Evolutionary conservation across 2,113 vertebrate species (phyloP).

Genomic region (Paracanthobrama guichenoti): DNA sequence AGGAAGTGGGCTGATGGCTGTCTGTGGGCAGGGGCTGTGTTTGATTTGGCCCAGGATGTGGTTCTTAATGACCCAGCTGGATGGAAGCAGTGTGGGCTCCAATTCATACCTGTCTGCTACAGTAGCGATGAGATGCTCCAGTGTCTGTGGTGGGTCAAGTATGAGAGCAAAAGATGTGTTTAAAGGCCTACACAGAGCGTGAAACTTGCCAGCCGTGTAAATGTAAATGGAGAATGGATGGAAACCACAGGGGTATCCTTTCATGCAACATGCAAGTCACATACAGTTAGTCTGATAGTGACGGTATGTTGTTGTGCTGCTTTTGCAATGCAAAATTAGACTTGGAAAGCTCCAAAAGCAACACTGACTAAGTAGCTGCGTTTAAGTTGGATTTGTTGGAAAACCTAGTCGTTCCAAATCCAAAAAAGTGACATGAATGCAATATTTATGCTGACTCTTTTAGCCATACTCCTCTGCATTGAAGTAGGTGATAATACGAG

Average conservation of each 20-base stretch:
- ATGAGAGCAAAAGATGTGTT: constrained; percentile 23
- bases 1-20: constrained; percentile 7
- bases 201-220: neutral
- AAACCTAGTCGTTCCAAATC: neutral
- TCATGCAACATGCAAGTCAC: constrained; percentile 11
- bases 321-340: constrained; percentile 4
- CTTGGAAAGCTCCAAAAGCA: constrained; percentile 11
- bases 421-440: neutral
- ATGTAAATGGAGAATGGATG: neutral
- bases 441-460: constrained; percentile 17
- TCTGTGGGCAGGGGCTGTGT: constrained; percentile 37
- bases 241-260: constrained; percentile 24
- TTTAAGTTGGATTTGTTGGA: constrained; percentile 26
- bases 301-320: neutral
- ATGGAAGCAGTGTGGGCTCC: constrained; percentile 25
- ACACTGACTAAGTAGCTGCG: constrained; percentile 23
- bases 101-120: constrained; percentile 19
- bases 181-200: neutral
- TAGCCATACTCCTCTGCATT: neutral
- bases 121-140: constrained; percentile 14
- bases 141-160: constrained; percentile 33
- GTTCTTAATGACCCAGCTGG: constrained; percentile 36
- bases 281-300: constrained; percentile 1
- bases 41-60: constrained; percentile 41
- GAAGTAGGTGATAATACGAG: constrained; percentile 24